Evolutionary conservation across 2,113 vertebrate species (phyloP).

Genomic region (Argyrosomus japonicus): DNA sequence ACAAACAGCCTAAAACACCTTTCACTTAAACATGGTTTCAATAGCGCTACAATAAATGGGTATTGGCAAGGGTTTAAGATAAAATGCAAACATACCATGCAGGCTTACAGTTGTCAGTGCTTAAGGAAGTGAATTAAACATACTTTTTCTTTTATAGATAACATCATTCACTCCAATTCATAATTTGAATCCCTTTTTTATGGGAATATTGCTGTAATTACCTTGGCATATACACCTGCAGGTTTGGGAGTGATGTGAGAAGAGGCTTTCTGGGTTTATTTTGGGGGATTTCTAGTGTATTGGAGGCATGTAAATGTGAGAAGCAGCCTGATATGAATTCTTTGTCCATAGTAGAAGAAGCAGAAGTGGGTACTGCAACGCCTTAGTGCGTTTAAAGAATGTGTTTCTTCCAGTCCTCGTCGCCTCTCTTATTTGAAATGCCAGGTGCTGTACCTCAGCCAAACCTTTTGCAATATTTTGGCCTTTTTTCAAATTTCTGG

Average conservation of each 20-base stretch:
- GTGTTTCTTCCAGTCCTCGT: background rate
- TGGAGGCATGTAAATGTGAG: background rate
- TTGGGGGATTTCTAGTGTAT: background rate
- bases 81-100: slow-evolving; percentile 16
- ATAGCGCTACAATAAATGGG: slow-evolving; percentile 11
- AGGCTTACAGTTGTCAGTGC: slow-evolving; percentile 13
- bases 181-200: slow-evolving; percentile 17
- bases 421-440: background rate
- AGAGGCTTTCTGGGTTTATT: background rate
- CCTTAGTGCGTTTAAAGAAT: background rate
- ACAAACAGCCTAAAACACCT: slow-evolving; percentile 70
- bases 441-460: background rate
- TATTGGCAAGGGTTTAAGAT: slow-evolving; percentile 22
- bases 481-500: background rate
- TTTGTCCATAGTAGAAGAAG: slow-evolving; percentile 9
- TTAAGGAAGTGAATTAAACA: slow-evolving; percentile 13
- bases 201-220: slow-evolving; percentile 25
- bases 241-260: slow-evolving; percentile 16
- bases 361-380: background rate
- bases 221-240: slow-evolving; percentile 5
- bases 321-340: background rate
- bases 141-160: slow-evolving; percentile 1
- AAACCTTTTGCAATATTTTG: background rate
- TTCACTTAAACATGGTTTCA: slow-evolving; percentile 50
- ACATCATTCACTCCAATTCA: slow-evolving; percentile 18